These are phyloP conservation scores for Coenonympha glycerion DNA, from an alignment of 2,888 invertebrate species.

Conservation along the genomic window DNA sequence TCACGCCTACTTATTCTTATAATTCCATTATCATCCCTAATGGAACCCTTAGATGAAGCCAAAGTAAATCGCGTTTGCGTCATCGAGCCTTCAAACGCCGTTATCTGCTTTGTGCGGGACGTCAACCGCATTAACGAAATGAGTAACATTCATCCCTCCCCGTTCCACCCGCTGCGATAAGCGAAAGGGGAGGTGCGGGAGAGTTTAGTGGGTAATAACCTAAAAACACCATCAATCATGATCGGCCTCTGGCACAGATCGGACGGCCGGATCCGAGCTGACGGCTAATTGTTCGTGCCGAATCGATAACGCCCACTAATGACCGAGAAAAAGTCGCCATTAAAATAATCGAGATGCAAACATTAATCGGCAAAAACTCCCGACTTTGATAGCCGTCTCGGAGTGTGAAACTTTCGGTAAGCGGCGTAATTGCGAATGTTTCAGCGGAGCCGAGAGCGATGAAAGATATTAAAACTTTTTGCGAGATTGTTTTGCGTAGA, in stretches of 20 bases:
- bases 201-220: constrained; percentile 42
- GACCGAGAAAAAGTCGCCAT: constrained; percentile 49
- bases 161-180: constrained; percentile 34
- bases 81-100: constrained; percentile 37
- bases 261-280: constrained; percentile 40
- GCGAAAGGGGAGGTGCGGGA: constrained; percentile 31
- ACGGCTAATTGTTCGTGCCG: constrained; percentile 57
- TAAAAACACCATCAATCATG: constrained; percentile 67
- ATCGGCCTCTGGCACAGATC: constrained; percentile 40
- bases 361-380: constrained; percentile 19
- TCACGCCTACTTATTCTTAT: constrained; percentile 28
- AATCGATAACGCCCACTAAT: constrained; percentile 57
- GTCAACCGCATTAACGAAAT: constrained; percentile 51
- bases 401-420: constrained; percentile 23
- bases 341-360: constrained; percentile 43
- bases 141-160: constrained; percentile 46
- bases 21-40: constrained; percentile 31
- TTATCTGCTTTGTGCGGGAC: constrained; percentile 53
- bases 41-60: constrained; percentile 30
- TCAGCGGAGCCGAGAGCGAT: constrained; percentile 13
- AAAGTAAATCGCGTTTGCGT: constrained; percentile 34
- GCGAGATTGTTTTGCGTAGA: constrained; percentile 21
- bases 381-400: constrained; percentile 16
- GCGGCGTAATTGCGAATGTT: constrained; percentile 21
- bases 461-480: constrained; percentile 21